A percentile compares a stretch with the other conserved stretches of the same genome.
Conservation (phyloP, 2,113 vertebrate genomes). For the Malurus melanocephalus region DNA sequence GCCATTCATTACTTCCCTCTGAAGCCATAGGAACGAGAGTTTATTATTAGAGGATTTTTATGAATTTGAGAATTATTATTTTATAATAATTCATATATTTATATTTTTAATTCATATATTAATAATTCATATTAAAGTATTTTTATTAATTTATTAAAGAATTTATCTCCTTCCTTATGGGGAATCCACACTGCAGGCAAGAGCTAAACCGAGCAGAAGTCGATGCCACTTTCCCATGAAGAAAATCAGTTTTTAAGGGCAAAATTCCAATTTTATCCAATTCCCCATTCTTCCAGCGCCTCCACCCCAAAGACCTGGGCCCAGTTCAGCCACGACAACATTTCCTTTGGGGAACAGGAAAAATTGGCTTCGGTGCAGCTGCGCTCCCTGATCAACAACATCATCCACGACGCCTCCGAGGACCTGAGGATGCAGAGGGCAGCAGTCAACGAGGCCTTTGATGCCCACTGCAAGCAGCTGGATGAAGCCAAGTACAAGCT, state of each 20-base stretch:
- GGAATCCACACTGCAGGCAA: background rate
- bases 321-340: constrained; percentile 80
- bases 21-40: background rate
- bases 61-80: background rate
- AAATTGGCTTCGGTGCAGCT: constrained; percentile 75
- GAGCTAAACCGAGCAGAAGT: background rate
- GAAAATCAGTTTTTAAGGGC: background rate
- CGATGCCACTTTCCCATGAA: background rate
- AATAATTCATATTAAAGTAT: background rate
- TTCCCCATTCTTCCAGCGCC: constrained; percentile 60
- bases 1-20: background rate
- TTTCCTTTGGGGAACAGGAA: constrained; percentile 75
- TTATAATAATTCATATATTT: too few relatives aligned
- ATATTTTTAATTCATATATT: too few relatives aligned
- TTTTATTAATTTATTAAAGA: background rate
- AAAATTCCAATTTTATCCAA: background rate
- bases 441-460: constrained; percentile 72
- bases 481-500: constrained; percentile 73
- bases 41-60: background rate
- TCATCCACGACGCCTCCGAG: constrained; percentile 79
- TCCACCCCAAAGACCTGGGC: constrained; percentile 77
- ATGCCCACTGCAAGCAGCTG: constrained; percentile 73
- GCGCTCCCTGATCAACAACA: constrained; percentile 72
- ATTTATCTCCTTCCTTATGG: background rate
- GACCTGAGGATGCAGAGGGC: constrained; percentile 82